phyloP scores from a whole-genome alignment of 2,888 invertebrate species.

The Drosophila fungiperda region DNA sequence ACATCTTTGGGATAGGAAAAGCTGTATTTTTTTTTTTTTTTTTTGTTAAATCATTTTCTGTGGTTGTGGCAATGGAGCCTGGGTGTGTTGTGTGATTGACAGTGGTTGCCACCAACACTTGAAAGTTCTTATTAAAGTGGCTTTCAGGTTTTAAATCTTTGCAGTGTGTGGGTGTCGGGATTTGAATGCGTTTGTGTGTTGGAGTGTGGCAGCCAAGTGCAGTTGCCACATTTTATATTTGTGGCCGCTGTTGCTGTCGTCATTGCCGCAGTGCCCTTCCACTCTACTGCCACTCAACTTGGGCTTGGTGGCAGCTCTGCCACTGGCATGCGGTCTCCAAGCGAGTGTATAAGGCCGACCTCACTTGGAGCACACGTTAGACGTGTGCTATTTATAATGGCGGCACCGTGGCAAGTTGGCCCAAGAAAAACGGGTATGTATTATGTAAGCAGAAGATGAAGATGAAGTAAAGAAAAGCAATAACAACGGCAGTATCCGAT shows the following conservation, averaged over 20 bases:
- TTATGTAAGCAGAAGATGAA: background rate
- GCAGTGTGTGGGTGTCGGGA: background rate
- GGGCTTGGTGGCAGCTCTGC: slow-evolving; percentile 3
- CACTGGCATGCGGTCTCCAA: slow-evolving; percentile 22
- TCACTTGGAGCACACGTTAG: slow-evolving; percentile 19
- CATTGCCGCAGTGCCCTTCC: slow-evolving; percentile 3
- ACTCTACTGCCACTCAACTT: slow-evolving; percentile 32
- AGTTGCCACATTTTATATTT: slow-evolving; percentile 31
- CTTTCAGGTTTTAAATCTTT: background rate
- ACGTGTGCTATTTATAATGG: slow-evolving; percentile 51
- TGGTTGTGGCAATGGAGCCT: no score
- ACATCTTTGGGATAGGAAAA: background rate
- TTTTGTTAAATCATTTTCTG: background rate
- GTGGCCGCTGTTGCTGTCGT: slow-evolving; percentile 12
- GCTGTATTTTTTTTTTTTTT: background rate
- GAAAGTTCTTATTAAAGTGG: background rate
- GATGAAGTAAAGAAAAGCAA: slow-evolving; percentile 4
- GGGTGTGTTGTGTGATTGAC: background rate
- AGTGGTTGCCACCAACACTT: background rate
- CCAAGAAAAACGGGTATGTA: background rate
- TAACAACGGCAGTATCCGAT: slow-evolving; percentile 28
- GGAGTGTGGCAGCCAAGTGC: slow-evolving; percentile 33
- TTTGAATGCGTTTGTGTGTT: background rate
- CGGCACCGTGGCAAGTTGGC: slow-evolving; percentile 12
- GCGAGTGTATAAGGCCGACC: slow-evolving; percentile 16